phyloP scores from a whole-genome alignment of 2,797 vertebrate species.

The Lepidocolaptes lacrymiger region DNA sequence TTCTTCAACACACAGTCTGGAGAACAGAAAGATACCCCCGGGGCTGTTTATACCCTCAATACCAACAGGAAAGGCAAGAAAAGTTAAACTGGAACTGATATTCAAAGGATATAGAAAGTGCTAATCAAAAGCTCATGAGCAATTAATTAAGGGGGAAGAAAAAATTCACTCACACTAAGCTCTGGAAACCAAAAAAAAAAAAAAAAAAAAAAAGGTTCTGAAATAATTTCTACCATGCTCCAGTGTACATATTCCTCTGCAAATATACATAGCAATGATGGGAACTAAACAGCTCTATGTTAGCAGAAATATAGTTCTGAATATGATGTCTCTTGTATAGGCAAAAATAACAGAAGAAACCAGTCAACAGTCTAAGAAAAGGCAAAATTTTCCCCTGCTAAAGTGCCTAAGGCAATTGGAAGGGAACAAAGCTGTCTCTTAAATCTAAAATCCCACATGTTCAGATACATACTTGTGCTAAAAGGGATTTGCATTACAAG shows the following conservation, averaged over 20 bases:
- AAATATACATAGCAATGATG: background rate
- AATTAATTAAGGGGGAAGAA: background rate
- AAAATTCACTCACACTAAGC: background rate
- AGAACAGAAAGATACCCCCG: background rate
- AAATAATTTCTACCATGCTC: background rate
- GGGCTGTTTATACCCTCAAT: background rate
- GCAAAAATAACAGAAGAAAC: background rate
- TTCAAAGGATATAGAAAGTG: background rate
- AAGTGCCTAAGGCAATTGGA: background rate
- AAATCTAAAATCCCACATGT: background rate
- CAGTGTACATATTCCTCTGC: background rate
- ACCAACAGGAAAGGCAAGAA: background rate
- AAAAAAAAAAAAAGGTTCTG: background rate
- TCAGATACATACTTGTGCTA: background rate
- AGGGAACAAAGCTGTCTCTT: background rate
- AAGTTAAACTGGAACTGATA: background rate
- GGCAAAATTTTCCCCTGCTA: background rate
- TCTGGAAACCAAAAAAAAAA: background rate
- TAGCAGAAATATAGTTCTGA: background rate
- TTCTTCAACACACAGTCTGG: background rate
- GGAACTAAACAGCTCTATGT: background rate
- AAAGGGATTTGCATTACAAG: background rate
- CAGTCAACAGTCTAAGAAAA: background rate
- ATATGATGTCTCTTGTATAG: background rate
- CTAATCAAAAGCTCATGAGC: background rate